phyloP scores from a whole-genome alignment of 2,888 invertebrate genomes.

The Polydesmus complanatus region DNA sequence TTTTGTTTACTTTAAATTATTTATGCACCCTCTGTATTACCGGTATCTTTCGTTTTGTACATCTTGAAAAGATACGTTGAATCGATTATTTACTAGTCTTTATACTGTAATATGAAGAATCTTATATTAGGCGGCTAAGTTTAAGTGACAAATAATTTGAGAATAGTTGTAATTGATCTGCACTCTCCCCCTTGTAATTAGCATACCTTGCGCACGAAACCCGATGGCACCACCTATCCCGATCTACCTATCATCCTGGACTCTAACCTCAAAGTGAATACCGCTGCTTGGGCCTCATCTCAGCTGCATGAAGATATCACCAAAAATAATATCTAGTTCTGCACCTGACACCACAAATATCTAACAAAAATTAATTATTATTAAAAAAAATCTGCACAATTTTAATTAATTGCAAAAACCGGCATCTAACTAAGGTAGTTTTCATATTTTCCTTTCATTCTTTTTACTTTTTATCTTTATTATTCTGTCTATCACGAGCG shows the following conservation, averaged over 20 bases:
- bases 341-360: slow-evolving; percentile 2
- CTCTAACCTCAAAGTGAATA: slow-evolving; percentile 15
- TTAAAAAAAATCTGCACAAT: neutral
- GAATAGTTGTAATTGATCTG: neutral
- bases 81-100: no score
- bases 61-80: no score
- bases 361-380: neutral
- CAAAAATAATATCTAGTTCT: slow-evolving; percentile 6
- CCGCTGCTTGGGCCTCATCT: slow-evolving; percentile 15
- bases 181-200: neutral
- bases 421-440: neutral
- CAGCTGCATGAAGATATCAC: slow-evolving; percentile 11
- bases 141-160: neutral
- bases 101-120: no score
- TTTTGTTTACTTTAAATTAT: no score
- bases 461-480: no score
- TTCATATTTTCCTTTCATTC: neutral
- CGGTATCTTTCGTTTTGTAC: no score
- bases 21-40: no score
- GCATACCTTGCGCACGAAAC: slow-evolving; percentile 16
- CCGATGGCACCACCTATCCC: slow-evolving; percentile 13
- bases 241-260: slow-evolving; percentile 16
- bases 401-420: neutral
- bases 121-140: neutral
- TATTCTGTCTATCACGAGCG: no score